Base-by-base conservation (phyloP, 2,797 vertebrate genomes). In the Aplochiton taeniatus region DNA sequence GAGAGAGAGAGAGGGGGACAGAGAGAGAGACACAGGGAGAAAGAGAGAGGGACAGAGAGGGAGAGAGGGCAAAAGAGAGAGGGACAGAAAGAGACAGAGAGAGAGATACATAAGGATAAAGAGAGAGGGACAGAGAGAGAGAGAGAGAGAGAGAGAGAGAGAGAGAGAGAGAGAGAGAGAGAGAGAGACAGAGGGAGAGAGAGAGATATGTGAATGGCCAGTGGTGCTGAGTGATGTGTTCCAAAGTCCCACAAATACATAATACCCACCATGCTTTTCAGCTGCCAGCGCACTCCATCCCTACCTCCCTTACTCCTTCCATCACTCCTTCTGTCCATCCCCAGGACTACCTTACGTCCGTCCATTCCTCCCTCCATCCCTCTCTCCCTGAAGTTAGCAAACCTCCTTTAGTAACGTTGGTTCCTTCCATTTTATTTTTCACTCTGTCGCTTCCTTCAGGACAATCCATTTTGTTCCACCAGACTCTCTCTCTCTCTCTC, bases 191-290 rank as follows among this genome's bases (percentile, higher is more conserved):
- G 31, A 6, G 31, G 31, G 31, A 31, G 31, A 31, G 31, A 31
- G 31, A 31, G 31, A 31, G 31, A 31, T 31, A 31, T 6, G 6
- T 31, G 31, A 31, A 31, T 31, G 31, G 31, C 31, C 2, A 31
- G 31, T 31, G n/a, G n/a, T n/a, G n/a, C n/a, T n/a, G n/a, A n/a
- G n/a, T n/a, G n/a, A n/a, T n/a, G n/a, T n/a, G n/a, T n/a, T n/a
- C n/a, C n/a, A n/a, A n/a, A n/a, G n/a, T n/a, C n/a, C n/a, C n/a
- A n/a, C n/a, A 31, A 31, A 6, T 31, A 76, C 79, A 85, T 83
- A 83, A 89, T 85, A 85, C 79, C 81, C 85, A 77, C 77, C 78
- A 85, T 88, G 80, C 80, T 82, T 86, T 85, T 81, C 76, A 72
- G 85, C 72, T 85, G 82, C 81, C 87, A 85, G 81, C 81, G 81